Evolutionary conservation across 64 coral and sea anemone genomes (phyloP), one percentile per base, ranked within the genome.

Genomic region (Orbicella faveolata): DNA sequence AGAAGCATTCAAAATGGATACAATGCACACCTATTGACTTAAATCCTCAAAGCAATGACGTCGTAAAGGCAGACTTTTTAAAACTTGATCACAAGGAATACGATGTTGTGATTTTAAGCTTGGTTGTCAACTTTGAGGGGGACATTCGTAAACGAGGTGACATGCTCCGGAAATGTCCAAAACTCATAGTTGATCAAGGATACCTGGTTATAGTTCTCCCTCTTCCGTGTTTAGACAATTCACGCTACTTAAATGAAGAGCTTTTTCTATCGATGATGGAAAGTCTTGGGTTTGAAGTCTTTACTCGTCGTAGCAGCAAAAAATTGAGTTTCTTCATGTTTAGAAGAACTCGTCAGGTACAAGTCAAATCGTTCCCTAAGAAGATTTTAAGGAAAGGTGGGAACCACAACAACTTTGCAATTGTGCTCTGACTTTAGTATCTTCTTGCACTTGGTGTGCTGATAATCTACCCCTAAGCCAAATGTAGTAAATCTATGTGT

Each of bases 21-120:
- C 37, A 92, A 26, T 92, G 90, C 34, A 92, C 90, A 59, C 25
- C 90, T 69, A 92, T 92, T 34, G 90, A 92, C 64, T 67, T 92
- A 33, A 92, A 92, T 87, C 90, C 90, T 2, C 90, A 87, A 80
- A 87, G 35, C 41, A 55, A 57, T 30, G 8, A 16, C n/a, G 77
- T 92, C 26, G 61, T 73, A 21, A 73, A 87, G 62, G 77, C 84
- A 80, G 90, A 92, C 61, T 92, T 92, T 13, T 54, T 92, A 8
- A 76, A 75, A 30, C 39, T 92, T 4, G 19, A 70, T 9, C 34
- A 18, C 23, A 79, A 79, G 19, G 36, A 74, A 69, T 92, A 87
- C 87, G 75, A 92, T 67, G 83, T 92, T 21, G 63, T 92, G 34
- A 83, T 92, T 1, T 33, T 92, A 15, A 88, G 83, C 79, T 86